phyloP scores from a whole-genome alignment of 2,888 invertebrate genomes.

The Parnassius smintheus region DNA sequence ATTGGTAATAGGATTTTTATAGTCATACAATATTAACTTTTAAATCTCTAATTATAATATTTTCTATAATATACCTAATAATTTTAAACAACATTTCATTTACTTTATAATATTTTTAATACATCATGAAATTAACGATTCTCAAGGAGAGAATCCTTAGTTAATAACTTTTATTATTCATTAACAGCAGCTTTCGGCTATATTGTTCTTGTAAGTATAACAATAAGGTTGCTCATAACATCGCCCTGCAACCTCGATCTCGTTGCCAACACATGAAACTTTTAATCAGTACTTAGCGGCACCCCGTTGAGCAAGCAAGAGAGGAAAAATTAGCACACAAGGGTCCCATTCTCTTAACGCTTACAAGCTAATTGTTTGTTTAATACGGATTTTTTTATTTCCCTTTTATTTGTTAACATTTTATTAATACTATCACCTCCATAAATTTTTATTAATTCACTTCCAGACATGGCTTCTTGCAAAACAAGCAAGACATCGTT shows the following conservation, averaged over 20 bases:
- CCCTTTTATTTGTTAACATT: too few species aligned
- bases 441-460: too few species aligned
- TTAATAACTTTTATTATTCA: conserved; percentile 31
- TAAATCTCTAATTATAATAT: too few species aligned
- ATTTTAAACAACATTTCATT: too few species aligned
- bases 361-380: not conserved
- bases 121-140: not conserved
- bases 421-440: too few species aligned
- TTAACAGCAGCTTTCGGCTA: conserved; percentile 29
- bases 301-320: conserved; percentile 42
- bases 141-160: not conserved
- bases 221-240: conserved; percentile 35
- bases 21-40: too few species aligned
- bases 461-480: too few species aligned
- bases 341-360: conserved; percentile 34
- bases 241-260: conserved; percentile 38
- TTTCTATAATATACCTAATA: too few species aligned
- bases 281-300: conserved; percentile 63
- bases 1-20: too few species aligned
- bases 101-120: not conserved
- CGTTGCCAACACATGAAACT: conserved; percentile 60
- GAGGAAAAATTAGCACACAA: conserved; percentile 42
- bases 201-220: conserved; percentile 30
- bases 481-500: too few species aligned
- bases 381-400: too few species aligned